Evolutionary conservation across 1,140 invertebrate species (phyloP).

Genomic region (Penaeus japonicus): DNA sequence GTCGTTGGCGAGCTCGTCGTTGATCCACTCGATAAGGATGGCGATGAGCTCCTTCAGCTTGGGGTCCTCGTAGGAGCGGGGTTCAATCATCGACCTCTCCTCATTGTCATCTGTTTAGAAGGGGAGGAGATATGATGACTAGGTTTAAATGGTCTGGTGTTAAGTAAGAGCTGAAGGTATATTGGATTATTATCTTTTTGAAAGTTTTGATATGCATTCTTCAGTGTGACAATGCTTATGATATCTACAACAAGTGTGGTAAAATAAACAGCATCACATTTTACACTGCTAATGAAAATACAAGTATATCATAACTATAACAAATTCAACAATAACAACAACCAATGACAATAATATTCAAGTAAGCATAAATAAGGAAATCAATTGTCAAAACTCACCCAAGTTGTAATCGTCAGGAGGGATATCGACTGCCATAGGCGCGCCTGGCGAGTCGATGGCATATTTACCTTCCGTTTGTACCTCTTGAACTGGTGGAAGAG

Average conservation of each 20-base stretch:
- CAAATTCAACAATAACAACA: not conserved
- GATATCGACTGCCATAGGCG: constrained; percentile 81
- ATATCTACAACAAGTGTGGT: too few species aligned
- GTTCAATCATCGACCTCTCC: constrained; percentile 94
- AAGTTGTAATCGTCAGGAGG: constrained; percentile 91
- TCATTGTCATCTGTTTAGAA: constrained; percentile 86
- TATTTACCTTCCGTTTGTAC: constrained; percentile 94
- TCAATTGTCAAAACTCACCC: constrained; percentile 69
- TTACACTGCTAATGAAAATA: too few species aligned
- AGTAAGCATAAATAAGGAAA: not conserved
- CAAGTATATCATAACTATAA: constrained; percentile 3
- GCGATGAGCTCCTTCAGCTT: constrained; percentile 86
- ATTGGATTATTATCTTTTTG: too few species aligned
- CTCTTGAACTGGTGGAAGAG: constrained; percentile 80
- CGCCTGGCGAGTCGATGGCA: constrained; percentile 95
- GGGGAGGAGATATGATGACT: not conserved
- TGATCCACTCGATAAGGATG: constrained; percentile 97
- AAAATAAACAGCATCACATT: too few species aligned
- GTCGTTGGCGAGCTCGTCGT: constrained; percentile 95
- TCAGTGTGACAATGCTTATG: too few species aligned
- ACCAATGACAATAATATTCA: not conserved
- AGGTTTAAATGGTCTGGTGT: not conserved
- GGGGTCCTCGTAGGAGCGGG: constrained; percentile 83
- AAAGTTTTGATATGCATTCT: too few species aligned
- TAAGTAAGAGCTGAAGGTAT: not conserved